phyloP scores from a whole-genome alignment of 2,797 vertebrate species.

The Meda fulgida region DNA sequence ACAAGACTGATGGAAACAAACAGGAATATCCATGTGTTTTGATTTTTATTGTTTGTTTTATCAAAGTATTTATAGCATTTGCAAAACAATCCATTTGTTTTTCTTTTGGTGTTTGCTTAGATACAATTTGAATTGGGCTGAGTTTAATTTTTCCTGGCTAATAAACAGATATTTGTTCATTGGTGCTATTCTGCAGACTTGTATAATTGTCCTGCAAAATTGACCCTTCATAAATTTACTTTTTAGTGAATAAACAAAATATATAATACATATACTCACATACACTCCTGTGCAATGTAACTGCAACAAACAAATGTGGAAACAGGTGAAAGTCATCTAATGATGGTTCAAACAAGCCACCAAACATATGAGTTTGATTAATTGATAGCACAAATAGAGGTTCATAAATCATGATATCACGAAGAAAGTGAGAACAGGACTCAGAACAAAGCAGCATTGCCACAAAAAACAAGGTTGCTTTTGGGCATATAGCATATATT shows the following conservation, averaged over 20 bases:
- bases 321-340: not conserved
- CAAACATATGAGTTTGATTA: not conserved
- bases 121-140: not conserved
- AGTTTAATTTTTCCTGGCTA: conserved; percentile 1
- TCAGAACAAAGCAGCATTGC: not conserved
- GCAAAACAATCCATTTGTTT: no score
- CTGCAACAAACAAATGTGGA: not conserved
- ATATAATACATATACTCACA: not conserved
- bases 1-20: not conserved
- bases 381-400: not conserved
- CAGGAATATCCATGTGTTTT: not conserved
- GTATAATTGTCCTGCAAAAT: not conserved
- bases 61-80: no score
- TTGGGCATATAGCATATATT: not conserved
- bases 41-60: not conserved
- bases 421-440: no score
- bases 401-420: not conserved
- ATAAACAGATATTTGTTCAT: not conserved
- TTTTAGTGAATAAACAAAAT: not conserved
- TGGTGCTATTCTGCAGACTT: not conserved
- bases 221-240: not conserved
- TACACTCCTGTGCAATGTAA: not conserved
- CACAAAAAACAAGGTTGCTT: not conserved
- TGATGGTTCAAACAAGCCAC: not conserved
- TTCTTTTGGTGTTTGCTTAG: not conserved